These are phyloP conservation scores for Enteromius mattozi DNA, from an alignment of 2,797 vertebrate species.

Conservation along the genomic window DNA sequence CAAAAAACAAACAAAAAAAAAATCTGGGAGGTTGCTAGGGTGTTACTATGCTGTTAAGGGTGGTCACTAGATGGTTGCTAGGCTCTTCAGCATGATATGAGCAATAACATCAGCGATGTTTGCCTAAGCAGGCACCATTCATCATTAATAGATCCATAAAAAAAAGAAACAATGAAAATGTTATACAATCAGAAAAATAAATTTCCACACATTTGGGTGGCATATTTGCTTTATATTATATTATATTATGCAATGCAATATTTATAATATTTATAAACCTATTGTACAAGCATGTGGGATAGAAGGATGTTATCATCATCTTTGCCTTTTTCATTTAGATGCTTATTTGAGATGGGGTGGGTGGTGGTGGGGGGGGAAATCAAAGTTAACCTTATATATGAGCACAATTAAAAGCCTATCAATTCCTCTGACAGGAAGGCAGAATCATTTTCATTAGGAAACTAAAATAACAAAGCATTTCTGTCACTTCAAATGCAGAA, in stretches of 20 bases:
- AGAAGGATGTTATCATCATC: neutral
- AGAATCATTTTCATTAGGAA: neutral
- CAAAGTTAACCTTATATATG: slow-evolving; percentile 15
- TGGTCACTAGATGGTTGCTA: neutral
- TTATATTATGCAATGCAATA: neutral
- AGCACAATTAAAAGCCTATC: slow-evolving; percentile 26
- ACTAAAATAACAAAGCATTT: neutral
- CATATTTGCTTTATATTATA: neutral
- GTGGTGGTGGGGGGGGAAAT: neutral
- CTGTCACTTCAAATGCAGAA: slow-evolving; percentile 1
- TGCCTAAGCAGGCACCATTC: neutral
- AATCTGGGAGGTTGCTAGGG: neutral
- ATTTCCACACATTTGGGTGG: neutral
- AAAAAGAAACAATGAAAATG: neutral
- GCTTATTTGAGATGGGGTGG: neutral
- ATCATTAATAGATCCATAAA: neutral
- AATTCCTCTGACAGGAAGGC: neutral
- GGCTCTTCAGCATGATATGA: neutral
- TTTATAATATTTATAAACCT: neutral
- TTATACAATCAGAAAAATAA: neutral
- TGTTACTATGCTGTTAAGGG: neutral
- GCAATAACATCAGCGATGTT: neutral
- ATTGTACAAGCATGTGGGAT: slow-evolving; percentile 1
- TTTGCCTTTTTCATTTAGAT: neutral
- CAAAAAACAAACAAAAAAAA: neutral